Base-by-base conservation (phyloP, 2,113 vertebrate species). In the Gymnobelideus leadbeateri region DNA sequence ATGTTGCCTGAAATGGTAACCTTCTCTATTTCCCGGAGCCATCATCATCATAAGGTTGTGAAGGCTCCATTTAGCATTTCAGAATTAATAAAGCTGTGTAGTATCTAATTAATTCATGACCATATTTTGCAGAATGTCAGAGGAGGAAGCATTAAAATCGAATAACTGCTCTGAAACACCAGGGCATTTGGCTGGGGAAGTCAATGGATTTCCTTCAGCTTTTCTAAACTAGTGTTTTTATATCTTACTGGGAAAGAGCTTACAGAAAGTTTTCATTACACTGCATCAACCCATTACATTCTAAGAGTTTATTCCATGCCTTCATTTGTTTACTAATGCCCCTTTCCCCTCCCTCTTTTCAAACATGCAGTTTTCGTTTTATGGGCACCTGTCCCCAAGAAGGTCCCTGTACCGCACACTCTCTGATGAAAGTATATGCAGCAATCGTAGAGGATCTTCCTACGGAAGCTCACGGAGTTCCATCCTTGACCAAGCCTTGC, bases 351-450 rank as follows among this genome's bases (percentile, higher is more conserved):
- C 55, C 10, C 0, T 91, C 14, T 52, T 1, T 96, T 96, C 95
- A 91, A 23, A 31, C 96, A 50, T 96, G 89, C 94, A 99, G 99
- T 99, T 99, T 93, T 99, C 99, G 0, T 98, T 98, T 68, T 98
- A 98, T 9, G 99, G 99, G 90, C 99, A 98, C 97, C 97, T 99
- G 96, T 99, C 99, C 43, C 99, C 99, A 0, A 98, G 99, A 92
- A 99, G 99, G 94, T 99, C 99, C 0, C 98, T 99, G 3, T 99
- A 99, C 97, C 99, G 99, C 94, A 99, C 99, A 0, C 98, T 99
- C 8, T 99, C 99, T 0, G 99, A 99, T 10, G 99, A 99, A 96
- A 99, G 99, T 51, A 98, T 99, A 94, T 99, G 99, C 96, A 99
- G 99, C 97, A 99, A 99, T 93, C 98, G 99, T 10, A 99, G 99